Base-by-base conservation (phyloP, 2,797 vertebrate species). In the Bovichtus variegatus region DNA sequence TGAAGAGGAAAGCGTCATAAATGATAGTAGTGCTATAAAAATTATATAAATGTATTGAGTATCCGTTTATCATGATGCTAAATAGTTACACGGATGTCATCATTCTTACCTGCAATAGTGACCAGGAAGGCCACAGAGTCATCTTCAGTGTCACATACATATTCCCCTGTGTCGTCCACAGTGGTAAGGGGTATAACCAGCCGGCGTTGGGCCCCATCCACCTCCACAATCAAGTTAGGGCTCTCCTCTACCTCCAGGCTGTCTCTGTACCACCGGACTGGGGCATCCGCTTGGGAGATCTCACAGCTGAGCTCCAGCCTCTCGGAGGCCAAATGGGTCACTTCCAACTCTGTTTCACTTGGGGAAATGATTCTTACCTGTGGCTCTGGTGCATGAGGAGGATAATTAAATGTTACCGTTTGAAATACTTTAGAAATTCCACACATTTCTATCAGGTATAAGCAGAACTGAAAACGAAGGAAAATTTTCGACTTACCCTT, bases 91-190 rank as follows among this genome's bases (percentile, higher is more conserved):
- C 4, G 29, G 2, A 4, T 49, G 10, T 75, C 3, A 2, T n/a
- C 1, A 27, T 62, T 31, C 53, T 51, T 85, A 99, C 98, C 97
- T 86, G 94, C 93, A 73, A 99, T 88, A 34, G 92, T 96, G 80
- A 99, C 91, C 1, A 97, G 94, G 36, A 99, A 99, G 69, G 96
- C 94, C 80, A 98, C 77, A 0, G 96, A 96, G 60, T 98, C 97
- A 47, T 98, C 94, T 7, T 94, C 95, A 21, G 96, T 97, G 88
- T 99, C 97, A 0, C 98, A 99, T 61, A 97, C 91, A 54, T 98
- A 99, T 86, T 98, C 98, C 10, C 96, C 98, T 0, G 93, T 84
- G 5, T 99, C 96, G 5, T 97, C 94, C 0, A 92, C 80, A 0
- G 90, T 91, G 53, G 96, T 92, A 1, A 68, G 72, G 12, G 94